These are phyloP conservation scores for Polyergus mexicanus DNA, from an alignment of 1,140 invertebrate genomes.

Conservation along the genomic window DNA sequence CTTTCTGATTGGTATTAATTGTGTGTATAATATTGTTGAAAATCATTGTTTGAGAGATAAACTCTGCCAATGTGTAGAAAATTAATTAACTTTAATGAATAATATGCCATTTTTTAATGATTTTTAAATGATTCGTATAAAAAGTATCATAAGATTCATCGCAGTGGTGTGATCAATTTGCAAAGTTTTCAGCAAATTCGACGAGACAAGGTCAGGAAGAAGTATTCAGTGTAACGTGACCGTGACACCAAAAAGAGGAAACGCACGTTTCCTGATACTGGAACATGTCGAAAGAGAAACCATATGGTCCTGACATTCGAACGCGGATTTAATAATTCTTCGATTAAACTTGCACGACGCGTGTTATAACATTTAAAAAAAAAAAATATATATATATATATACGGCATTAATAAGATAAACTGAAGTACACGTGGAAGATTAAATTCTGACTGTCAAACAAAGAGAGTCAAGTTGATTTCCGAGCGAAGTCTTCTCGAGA, in stretches of 20 bases:
- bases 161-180: neutral
- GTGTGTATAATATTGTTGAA: neutral
- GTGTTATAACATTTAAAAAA: neutral
- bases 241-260: slow-evolving; percentile 3
- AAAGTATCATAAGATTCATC: neutral
- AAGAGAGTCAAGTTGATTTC: neutral
- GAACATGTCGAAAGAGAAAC: slow-evolving; percentile 3
- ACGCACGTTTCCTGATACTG: slow-evolving; percentile 30
- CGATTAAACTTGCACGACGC: neutral
- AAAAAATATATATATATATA: too few species aligned
- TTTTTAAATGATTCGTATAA: neutral
- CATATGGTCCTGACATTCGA: neutral
- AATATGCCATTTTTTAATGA: neutral
- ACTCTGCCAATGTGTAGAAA: neutral
- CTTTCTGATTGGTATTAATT: neutral
- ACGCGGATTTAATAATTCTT: neutral
- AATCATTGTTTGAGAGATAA: neutral
- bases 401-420: neutral
- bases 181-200: neutral
- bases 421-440: neutral
- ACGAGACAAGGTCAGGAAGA: slow-evolving; percentile 11
- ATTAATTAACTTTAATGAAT: neutral
- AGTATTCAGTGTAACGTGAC: neutral
- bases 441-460: slow-evolving; percentile 20
- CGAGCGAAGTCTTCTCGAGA: slow-evolving; percentile 9